Percentiles rank a stretch among this genome's conserved stretches.
Conservation (phyloP, 2,113 vertebrate species). For the Tupaia chinensis region DNA sequence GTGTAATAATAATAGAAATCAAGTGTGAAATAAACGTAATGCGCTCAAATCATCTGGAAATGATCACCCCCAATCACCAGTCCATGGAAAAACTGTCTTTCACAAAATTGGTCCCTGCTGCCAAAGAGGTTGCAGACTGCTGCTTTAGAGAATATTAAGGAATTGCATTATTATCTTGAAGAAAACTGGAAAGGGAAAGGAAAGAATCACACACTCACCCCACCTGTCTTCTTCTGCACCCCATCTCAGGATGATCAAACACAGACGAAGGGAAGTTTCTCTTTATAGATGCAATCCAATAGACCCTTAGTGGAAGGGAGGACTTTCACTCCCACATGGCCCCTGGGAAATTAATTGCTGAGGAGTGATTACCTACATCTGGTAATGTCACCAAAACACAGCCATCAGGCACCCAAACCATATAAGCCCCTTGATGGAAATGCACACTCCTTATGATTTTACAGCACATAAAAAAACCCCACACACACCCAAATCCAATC, state of each 20-base stretch:
- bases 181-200: neutral
- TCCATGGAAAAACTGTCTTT: too few species aligned
- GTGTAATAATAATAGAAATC: too few species aligned
- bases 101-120: too few species aligned
- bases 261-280: neutral
- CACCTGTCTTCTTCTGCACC: neutral
- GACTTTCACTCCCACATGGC: fast-evolving
- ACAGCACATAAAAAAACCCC: neutral
- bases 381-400: neutral
- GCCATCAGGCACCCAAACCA: neutral
- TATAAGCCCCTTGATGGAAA: neutral
- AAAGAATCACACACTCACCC: neutral
- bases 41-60: too few species aligned
- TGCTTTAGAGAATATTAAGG: neutral
- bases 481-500: neutral
- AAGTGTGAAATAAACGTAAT: too few species aligned
- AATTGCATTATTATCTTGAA: neutral
- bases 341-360: fast-evolving
- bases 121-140: too few species aligned
- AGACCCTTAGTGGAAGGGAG: neutral
- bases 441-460: neutral
- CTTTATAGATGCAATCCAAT: neutral
- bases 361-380: neutral
- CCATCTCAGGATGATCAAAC: fast-evolving
- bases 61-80: too few species aligned